phyloP scores from a whole-genome alignment of 2,888 invertebrate genomes.

The Cyaniris semiargus region DNA sequence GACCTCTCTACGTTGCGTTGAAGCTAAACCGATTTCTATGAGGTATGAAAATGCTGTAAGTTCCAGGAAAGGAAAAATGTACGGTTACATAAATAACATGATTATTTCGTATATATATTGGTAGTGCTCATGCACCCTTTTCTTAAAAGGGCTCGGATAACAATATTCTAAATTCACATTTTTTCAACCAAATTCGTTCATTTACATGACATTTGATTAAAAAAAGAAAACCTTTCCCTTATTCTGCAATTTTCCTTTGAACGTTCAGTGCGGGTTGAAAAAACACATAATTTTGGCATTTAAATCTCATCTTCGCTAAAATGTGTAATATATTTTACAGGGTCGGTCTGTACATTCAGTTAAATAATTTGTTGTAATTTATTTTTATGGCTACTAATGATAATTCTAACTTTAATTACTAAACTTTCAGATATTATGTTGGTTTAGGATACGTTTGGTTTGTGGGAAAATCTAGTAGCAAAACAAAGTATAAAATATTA shows the following conservation, averaged over 20 bases:
- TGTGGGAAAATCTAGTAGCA: too few relatives aligned
- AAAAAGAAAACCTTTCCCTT: not conserved
- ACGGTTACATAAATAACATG: not conserved
- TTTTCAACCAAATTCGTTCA: not conserved
- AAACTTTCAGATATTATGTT: too few relatives aligned
- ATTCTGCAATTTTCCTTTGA: not conserved
- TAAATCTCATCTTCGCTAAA: not conserved
- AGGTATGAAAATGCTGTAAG: too few relatives aligned
- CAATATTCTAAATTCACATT: not conserved
- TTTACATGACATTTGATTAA: not conserved
- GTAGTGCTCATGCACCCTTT: not conserved
- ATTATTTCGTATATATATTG: not conserved
- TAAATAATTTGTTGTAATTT: too few relatives aligned
- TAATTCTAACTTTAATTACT: too few relatives aligned
- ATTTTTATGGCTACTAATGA: too few relatives aligned
- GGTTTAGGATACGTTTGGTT: too few relatives aligned
- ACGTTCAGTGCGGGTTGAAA: not conserved
- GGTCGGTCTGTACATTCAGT: not conserved
- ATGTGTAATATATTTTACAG: not conserved
- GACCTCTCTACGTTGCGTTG: too few relatives aligned
- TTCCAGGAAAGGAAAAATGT: too few relatives aligned
- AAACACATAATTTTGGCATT: conserved; percentile 6
- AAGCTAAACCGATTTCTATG: too few relatives aligned
- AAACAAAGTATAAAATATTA: too few relatives aligned
- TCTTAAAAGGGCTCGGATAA: not conserved